Evolutionary conservation across 2,113 vertebrate species (phyloP), one percentile per base, ranked within the genome.

Genomic region (Anolis sagrei): DNA sequence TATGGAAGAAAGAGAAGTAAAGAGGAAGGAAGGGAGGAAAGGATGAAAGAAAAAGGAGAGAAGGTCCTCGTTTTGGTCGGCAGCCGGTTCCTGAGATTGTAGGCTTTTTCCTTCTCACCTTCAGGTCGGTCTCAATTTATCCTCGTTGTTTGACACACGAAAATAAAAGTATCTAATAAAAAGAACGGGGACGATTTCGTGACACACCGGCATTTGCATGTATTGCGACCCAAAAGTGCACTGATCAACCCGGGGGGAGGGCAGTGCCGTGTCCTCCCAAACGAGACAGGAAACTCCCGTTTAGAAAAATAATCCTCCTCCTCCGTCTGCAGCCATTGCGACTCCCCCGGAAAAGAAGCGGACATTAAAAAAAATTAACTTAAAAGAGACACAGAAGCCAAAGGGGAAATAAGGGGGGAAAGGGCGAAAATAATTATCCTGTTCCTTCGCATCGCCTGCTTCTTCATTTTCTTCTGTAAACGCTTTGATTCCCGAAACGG

Each of bases 311-410:
- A 84, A 91, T 44, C 39, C 39, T 44, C 39, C 39, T 44, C 39
- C 39, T 44, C n/a, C n/a, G n/a, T n/a, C n/a, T n/a, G n/a, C n/a
- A n/a, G n/a, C n/a, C n/a, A n/a, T n/a, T n/a, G n/a, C n/a, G 39
- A 44, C 39, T 44, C 39, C 39, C 39, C 39, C 39, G 39, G 39
- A 44, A 44, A 44, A 44, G 39, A 44, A 44, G 39, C 39, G 39
- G 39, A 44, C 5, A 44, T 44, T 44, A 44, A 44, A 44, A n/a
- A 44, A 94, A 94, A 94, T 94, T 95, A 94, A 94, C 89, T 92
- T 93, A 93, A 49, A n/a, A 91, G 88, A 92, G 89, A 93, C 87
- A 91, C 89, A 89, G 93, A 95, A 93, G 90, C 86, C 86, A 89
- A 87, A 83, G 76, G 54, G 74, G n/a, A n/a, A n/a, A n/a, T n/a